Evolutionary conservation across 2,113 vertebrate genomes (phyloP).

Genomic region (Puma concolor): DNA sequence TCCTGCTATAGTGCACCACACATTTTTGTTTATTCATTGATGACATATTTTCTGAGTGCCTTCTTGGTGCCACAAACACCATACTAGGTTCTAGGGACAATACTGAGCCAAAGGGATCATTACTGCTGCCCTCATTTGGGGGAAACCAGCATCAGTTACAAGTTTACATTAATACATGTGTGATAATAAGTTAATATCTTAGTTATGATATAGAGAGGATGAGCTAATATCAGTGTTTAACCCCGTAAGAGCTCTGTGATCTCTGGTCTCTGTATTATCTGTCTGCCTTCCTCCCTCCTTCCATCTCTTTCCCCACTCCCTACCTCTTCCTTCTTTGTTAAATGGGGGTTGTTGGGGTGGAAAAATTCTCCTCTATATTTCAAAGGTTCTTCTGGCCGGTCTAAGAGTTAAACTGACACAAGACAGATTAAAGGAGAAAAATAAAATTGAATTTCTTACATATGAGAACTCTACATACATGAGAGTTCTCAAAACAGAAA

Average conservation of each 20-base stretch:
- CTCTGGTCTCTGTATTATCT: background rate
- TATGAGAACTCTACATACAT: background rate
- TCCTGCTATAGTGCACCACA: background rate
- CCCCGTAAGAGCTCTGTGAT: background rate
- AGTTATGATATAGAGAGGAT: background rate
- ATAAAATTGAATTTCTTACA: background rate
- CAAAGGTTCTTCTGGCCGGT: background rate
- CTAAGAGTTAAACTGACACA: background rate
- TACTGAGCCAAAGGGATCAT: background rate
- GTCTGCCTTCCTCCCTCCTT: background rate
- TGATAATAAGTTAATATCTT: background rate
- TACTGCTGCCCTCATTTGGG: background rate
- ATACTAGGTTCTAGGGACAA: background rate
- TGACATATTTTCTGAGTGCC: background rate
- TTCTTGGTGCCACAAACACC: background rate
- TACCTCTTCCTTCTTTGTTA: background rate
- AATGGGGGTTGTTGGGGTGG: background rate
- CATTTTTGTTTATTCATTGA: background rate
- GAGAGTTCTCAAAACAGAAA: background rate
- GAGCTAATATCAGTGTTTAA: background rate
- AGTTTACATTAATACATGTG: background rate
- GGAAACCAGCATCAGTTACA: background rate
- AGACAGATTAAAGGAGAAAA: background rate
- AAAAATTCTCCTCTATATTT: background rate
- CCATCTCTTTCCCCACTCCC: rapidly evolving